phyloP scores from a whole-genome alignment of 53 echinoderm and acorn worm species.

The Hippasteria phrygiana region DNA sequence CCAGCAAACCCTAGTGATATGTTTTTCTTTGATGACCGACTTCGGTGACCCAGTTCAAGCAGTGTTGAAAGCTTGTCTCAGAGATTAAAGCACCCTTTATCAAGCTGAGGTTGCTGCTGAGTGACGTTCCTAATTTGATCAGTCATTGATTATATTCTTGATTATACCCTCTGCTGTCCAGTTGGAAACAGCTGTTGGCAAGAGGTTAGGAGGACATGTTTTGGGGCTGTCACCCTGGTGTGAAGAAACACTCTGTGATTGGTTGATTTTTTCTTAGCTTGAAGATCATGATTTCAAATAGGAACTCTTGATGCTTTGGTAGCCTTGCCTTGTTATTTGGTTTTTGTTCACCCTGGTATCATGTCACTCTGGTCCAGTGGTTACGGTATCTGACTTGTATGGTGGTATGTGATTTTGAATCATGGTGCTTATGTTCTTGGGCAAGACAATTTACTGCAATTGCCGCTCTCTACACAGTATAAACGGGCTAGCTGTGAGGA shows the following conservation, averaged over 20 bases:
- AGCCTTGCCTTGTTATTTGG: too few species aligned
- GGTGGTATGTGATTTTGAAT: too few species aligned
- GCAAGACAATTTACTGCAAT: too few species aligned
- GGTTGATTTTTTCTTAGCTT: neutral
- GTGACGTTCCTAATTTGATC: constrained; percentile 44
- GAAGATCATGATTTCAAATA: too few species aligned
- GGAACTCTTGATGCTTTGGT: too few species aligned
- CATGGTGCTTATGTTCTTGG: too few species aligned
- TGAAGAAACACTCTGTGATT: neutral
- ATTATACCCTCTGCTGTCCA: constrained; percentile 4
- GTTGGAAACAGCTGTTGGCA: constrained; percentile 35
- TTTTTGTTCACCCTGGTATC: too few species aligned
- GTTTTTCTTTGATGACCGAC: constrained; percentile 14
- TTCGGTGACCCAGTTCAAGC: constrained; percentile 23
- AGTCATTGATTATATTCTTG: constrained; percentile 39
- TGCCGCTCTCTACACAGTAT: too few species aligned
- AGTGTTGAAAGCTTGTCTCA: constrained; percentile 19
- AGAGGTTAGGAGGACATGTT: neutral
- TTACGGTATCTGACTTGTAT: too few species aligned
- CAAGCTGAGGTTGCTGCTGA: neutral
- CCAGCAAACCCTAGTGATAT: neutral
- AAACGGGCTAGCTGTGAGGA: too few species aligned
- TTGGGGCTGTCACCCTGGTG: neutral
- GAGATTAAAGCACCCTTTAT: neutral
- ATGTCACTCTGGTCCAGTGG: too few species aligned